Evolutionary conservation across 2,797 vertebrate species (phyloP).

Genomic region (Xerus rutilus): DNA sequence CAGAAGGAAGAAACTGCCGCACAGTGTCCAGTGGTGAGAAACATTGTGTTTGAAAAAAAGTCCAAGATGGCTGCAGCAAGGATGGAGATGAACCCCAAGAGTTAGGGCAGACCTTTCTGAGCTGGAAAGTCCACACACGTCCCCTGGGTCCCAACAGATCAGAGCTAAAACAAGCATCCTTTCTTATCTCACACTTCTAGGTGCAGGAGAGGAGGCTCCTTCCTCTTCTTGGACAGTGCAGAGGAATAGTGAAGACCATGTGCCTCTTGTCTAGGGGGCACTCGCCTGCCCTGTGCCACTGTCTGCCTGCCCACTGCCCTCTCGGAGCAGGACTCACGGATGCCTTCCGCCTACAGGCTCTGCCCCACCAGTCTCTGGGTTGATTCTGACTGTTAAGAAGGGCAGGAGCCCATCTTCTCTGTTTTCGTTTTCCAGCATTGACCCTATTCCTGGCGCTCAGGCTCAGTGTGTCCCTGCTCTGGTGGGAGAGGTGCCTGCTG

Average conservation of each 20-base stretch:
- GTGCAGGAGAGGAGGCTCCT: background rate
- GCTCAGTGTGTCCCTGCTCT: background rate
- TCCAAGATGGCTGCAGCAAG: background rate
- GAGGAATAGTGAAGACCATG: background rate
- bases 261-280: background rate
- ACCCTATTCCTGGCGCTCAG: background rate
- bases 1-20: background rate
- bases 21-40: background rate
- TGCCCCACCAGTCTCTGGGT: background rate
- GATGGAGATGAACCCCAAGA: background rate
- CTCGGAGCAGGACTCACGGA: background rate
- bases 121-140: background rate
- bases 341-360: background rate
- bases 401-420: background rate
- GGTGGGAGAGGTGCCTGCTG: background rate
- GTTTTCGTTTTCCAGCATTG: background rate
- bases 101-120: background rate
- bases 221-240: too few relatives aligned
- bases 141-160: background rate
- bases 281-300: too few relatives aligned
- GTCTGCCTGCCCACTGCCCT: background rate
- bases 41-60: background rate
- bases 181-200: background rate
- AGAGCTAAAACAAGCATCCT: accelerated
- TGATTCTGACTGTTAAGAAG: background rate